These are phyloP conservation scores for Calidris pygmaea DNA, from an alignment of 2,113 vertebrate genomes.

Conservation along the genomic window DNA sequence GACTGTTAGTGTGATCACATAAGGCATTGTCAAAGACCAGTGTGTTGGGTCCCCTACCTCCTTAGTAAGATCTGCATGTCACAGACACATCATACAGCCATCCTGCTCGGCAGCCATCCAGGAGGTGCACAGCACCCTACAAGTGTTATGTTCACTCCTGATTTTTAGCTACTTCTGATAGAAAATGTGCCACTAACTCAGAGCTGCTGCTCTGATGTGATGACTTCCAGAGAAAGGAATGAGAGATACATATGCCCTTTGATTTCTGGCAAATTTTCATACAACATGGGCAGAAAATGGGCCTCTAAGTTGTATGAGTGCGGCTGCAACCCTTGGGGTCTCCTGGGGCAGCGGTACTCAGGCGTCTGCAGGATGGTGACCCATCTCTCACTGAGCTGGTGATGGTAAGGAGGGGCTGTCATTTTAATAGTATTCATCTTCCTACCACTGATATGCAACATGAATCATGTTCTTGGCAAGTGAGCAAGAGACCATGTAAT, in stretches of 20 bases:
- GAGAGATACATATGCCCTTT: background rate
- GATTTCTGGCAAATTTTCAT: background rate
- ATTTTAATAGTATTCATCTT: background rate
- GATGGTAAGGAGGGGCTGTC: background rate
- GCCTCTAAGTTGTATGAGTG: background rate
- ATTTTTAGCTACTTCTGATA: background rate
- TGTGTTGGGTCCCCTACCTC: background rate
- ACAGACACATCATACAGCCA: background rate
- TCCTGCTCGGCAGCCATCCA: fast-evolving
- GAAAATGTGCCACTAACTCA: background rate
- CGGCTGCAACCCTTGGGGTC: background rate
- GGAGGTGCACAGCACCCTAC: background rate
- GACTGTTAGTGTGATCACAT: background rate
- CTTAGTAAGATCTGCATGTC: background rate
- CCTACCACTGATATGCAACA: background rate
- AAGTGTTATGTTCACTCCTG: background rate
- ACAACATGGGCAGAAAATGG: background rate
- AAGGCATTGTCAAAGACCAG: fast-evolving
- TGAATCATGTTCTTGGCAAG: background rate
- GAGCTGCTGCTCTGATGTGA: background rate
- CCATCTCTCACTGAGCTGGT: background rate
- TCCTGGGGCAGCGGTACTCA: background rate
- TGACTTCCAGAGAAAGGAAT: background rate
- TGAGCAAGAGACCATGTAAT: background rate
- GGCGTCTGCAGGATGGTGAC: background rate